Evolutionary conservation across 2,888 invertebrate genomes (phyloP).

Genomic region (Beris chalybata): DNA sequence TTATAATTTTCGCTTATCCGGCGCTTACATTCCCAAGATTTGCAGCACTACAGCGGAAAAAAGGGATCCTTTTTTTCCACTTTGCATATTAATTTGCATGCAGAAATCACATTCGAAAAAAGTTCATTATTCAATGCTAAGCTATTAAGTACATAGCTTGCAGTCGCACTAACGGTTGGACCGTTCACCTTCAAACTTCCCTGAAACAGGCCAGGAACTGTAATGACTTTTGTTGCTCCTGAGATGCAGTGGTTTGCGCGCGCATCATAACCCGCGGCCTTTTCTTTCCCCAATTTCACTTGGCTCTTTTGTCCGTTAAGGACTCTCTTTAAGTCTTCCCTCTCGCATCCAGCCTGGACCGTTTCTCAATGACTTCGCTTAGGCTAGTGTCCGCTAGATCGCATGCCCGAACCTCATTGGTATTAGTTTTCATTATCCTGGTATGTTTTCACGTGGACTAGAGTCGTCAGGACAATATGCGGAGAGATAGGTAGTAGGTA

Average conservation of each 20-base stretch:
- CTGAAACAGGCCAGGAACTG: too few species aligned
- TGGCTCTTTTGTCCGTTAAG: background rate
- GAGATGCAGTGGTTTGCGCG: conserved; percentile 31
- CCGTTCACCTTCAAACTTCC: too few species aligned
- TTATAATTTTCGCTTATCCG: too few species aligned
- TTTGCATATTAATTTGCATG: too few species aligned
- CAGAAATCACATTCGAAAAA: too few species aligned
- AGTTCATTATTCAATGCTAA: too few species aligned
- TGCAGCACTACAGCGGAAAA: too few species aligned
- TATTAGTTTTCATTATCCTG: background rate
- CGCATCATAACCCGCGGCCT: conserved; percentile 3
- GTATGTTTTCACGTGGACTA: conserved; percentile 20
- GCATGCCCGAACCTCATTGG: conserved; percentile 20
- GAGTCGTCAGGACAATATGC: conserved; percentile 7
- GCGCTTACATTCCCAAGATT: too few species aligned
- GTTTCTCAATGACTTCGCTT: conserved; percentile 1
- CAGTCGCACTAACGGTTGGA: too few species aligned
- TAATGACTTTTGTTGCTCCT: conserved; percentile 4
- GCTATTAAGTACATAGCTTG: too few species aligned
- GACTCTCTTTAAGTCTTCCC: background rate
- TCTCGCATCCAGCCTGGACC: conserved; percentile 2
- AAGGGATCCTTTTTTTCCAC: too few species aligned
- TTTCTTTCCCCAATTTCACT: background rate
- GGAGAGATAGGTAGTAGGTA: conserved; percentile 14
- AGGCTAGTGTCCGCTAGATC: background rate